Conservation (phyloP, 2,113 vertebrate species). For the Psettodes erumei region DNA sequence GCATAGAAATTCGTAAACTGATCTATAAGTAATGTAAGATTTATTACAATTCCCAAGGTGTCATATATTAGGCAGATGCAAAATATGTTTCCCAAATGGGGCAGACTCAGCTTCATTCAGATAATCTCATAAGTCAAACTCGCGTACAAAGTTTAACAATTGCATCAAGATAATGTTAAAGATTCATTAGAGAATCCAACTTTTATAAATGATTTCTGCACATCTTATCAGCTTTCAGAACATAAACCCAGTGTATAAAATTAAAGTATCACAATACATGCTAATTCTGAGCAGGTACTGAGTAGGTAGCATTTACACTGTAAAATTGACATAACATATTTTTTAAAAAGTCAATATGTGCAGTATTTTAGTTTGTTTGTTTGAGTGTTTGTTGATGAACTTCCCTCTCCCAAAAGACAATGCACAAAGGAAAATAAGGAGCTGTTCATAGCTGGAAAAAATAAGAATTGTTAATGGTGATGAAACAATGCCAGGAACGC, state of each 20-base stretch:
- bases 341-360: not conserved
- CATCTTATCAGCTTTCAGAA: constrained; percentile 17
- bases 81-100: constrained; percentile 38
- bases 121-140: constrained; percentile 43
- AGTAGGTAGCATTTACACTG: not conserved
- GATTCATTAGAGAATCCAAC: constrained; percentile 10
- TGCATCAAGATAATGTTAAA: not conserved
- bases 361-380: too few relatives aligned
- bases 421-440: not conserved
- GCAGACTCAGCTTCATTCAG: constrained; percentile 23
- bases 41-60: constrained; percentile 25
- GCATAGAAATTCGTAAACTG: constrained; percentile 17
- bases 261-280: too few relatives aligned
- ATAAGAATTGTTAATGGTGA: not conserved
- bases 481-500: not conserved
- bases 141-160: constrained; percentile 31
- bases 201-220: constrained; percentile 31
- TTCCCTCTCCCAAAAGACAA: not conserved
- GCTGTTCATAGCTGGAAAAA: not conserved
- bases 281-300: too few relatives aligned
- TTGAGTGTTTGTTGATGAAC: not conserved
- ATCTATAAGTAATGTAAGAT: constrained; percentile 31
- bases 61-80: constrained; percentile 35
- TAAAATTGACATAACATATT: not conserved
- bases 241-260: not conserved